These are phyloP conservation scores for Druceiella hillmani DNA, from an alignment of 2,888 invertebrate species.

Conservation along the genomic window DNA sequence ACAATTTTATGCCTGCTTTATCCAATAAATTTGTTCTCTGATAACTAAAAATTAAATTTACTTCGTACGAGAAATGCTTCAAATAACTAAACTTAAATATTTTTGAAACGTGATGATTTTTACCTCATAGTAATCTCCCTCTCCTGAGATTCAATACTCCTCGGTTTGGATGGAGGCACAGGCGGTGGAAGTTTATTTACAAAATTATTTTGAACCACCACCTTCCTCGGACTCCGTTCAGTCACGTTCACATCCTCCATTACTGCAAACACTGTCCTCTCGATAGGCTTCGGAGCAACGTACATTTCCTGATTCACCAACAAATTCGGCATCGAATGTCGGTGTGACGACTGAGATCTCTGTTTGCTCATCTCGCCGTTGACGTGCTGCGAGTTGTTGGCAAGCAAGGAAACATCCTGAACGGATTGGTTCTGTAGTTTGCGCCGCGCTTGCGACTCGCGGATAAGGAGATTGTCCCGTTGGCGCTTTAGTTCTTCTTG, in stretches of 20 bases:
- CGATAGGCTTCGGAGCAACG: constrained; percentile 4
- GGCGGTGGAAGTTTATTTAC: constrained; percentile 26
- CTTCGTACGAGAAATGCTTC: no score
- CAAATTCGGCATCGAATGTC: constrained; percentile 50
- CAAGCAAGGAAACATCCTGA: constrained; percentile 52
- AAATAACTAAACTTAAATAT: no score
- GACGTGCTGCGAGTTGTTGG: constrained; percentile 30
- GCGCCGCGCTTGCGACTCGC: constrained; percentile 56
- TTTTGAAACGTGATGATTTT: no score
- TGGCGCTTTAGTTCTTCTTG: constrained; percentile 73
- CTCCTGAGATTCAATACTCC: constrained; percentile 40
- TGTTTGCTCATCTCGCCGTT: constrained; percentile 23
- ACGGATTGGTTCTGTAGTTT: constrained; percentile 55
- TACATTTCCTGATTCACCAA: constrained; percentile 33
- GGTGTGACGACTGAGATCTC: constrained; percentile 30
- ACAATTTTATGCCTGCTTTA: no score
- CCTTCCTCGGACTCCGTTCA: constrained; percentile 27
- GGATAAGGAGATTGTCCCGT: constrained; percentile 62
- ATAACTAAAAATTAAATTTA: no score
- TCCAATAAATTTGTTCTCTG: no score
- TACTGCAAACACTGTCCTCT: no score
- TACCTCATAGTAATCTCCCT: constrained; percentile 50
- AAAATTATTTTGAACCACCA: no score
- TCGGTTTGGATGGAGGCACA: constrained; percentile 36
- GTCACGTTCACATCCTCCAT: constrained; percentile 29